Evolutionary conservation across 2,797 vertebrate species (phyloP).

Genomic region (Sparus aurata): DNA sequence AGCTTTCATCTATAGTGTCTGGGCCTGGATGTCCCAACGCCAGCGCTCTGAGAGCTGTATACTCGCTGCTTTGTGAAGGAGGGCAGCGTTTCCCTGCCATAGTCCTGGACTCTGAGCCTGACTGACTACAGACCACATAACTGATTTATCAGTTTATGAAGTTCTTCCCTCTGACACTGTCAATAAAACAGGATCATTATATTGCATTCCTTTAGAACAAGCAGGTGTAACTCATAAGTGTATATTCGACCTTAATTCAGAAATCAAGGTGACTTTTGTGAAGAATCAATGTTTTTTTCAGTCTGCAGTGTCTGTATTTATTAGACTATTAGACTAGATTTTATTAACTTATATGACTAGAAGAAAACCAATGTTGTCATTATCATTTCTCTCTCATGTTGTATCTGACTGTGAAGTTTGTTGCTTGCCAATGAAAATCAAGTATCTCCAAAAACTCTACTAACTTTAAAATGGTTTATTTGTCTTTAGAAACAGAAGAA

Average conservation of each 20-base stretch:
- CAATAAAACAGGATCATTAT: neutral
- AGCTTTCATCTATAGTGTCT: conserved; percentile 49
- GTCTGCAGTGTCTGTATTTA: conserved; percentile 9
- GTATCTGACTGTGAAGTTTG: neutral
- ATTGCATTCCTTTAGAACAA: neutral
- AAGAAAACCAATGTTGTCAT: neutral
- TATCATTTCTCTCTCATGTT: neutral
- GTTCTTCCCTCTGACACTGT: neutral
- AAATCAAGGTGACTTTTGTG: neutral
- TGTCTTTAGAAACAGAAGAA: neutral
- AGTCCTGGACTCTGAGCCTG: conserved; percentile 81
- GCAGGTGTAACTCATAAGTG: neutral
- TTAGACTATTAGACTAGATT: too few species aligned
- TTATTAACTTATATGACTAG: neutral
- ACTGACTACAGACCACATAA: conserved; percentile 57
- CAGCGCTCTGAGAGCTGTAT: conserved; percentile 77
- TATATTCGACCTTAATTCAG: neutral
- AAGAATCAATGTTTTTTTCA: neutral
- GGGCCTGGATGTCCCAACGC: conserved; percentile 53
- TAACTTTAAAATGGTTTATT: conserved; percentile 2
- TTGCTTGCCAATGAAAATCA: neutral
- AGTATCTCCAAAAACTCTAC: neutral
- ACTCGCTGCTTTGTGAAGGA: conserved; percentile 85
- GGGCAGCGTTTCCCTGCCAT: conserved; percentile 82
- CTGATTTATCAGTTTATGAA: neutral